These are phyloP conservation scores for Pachydiplax longipennis DNA, from an alignment of 2,888 invertebrate genomes.

Conservation along the genomic window DNA sequence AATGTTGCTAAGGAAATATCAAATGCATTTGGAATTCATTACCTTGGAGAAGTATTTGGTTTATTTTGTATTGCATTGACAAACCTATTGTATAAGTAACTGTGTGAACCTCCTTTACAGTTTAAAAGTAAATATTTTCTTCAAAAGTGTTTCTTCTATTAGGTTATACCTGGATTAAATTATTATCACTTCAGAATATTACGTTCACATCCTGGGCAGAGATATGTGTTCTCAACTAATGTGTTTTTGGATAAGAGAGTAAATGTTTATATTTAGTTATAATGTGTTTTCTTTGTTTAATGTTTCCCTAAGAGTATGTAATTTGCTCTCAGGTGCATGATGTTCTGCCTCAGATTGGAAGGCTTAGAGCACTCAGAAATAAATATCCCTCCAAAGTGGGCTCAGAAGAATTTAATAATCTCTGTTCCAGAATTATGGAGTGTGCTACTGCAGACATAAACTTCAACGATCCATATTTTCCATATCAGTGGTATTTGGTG, in stretches of 20 bases:
- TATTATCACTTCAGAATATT: not conserved
- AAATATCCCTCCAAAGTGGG: not conserved
- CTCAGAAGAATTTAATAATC: too few relatives aligned
- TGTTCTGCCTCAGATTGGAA: not conserved
- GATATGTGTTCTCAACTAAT: not conserved
- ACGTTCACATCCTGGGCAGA: not conserved
- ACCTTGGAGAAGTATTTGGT: not conserved
- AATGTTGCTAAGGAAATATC: not conserved
- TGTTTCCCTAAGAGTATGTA: too few relatives aligned
- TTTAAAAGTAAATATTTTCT: not conserved
- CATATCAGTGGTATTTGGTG: slow-evolving; percentile 35
- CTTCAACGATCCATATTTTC: slow-evolving; percentile 22
- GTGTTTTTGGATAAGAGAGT: not conserved
- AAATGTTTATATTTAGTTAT: not conserved
- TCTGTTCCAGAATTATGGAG: too few relatives aligned
- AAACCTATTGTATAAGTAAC: too few relatives aligned
- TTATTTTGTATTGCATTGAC: not conserved
- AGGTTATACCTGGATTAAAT: not conserved
- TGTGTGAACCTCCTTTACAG: too few relatives aligned
- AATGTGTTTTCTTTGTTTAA: not conserved
- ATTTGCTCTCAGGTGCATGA: not conserved
- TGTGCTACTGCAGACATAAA: not conserved
- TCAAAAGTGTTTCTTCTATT: not conserved
- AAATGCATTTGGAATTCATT: not conserved
- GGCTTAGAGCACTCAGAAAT: not conserved